Base-by-base conservation (phyloP, 92 coral and sea anemone species). In the Chrysogorgia sp. region DNA sequence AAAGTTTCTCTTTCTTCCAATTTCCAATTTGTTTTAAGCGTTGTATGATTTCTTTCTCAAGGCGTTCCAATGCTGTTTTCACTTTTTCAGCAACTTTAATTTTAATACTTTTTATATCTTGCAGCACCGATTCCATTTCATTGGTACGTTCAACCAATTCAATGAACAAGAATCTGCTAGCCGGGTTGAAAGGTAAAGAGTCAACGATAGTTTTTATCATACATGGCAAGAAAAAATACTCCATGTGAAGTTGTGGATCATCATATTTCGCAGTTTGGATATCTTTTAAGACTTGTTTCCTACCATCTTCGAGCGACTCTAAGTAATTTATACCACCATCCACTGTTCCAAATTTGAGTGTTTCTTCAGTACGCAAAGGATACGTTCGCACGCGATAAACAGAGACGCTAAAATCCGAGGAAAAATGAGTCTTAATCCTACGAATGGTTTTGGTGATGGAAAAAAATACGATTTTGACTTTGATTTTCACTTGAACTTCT, bases 101-200 rank as follows among this genome's bases (percentile, higher is more conserved):
- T 15, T 63, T 63, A 8, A 29, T 63, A 22, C 37, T 63, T 10
- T 17, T 9, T 1, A 63, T 63, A 34, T 63, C 70, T 33, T 63
- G 70, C 37, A 63, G 34, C 1, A 63, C 70, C 33, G 70, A 63
- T 23, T 63, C 70, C 70, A 63, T 63, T 34, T 63, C 70, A 32
- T 63, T 30, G 2, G 70, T 31, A 2, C 70, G 70, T 33, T 63
- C 70, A 34, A 63, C 37, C 70, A 63, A 33, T 31, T 63, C 70
- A 23, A 63, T 63, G 9, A 63, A 8, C 34, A 34, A 37, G 34
- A 63, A 63, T 29, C 37, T 63, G 22, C 31, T 31, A 24, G 70
- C 70, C 37, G 70, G 70, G 13, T 63, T 63, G 37, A 63, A 63
- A 3, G 70, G 70, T 10, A 63, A 43, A 12, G 70, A 63, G 14